Conservation (phyloP, 64 coral and sea anemone species). For the Acropora tenuis region DNA sequence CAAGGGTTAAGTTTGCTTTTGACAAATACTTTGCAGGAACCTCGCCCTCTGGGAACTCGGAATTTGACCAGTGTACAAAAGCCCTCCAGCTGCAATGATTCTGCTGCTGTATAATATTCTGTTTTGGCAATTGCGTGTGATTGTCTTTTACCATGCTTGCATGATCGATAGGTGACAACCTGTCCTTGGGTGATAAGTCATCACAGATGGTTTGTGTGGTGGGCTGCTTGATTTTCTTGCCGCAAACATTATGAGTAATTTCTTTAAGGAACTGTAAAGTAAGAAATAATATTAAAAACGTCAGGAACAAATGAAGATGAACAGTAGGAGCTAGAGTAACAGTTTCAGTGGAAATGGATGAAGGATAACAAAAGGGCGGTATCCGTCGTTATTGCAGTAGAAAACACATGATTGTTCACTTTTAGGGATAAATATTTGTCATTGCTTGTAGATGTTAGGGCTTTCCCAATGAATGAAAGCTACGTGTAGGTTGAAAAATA, state of each 20-base stretch:
- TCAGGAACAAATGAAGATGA: neutral
- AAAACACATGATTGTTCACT: neutral
- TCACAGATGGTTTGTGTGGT: neutral
- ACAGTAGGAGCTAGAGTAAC: neutral
- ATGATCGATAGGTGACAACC: constrained; percentile 42
- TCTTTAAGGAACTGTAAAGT: constrained; percentile 17
- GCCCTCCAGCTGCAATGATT: constrained; percentile 29
- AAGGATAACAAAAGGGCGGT: neutral
- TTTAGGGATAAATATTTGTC: neutral
- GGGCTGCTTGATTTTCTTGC: constrained; percentile 5
- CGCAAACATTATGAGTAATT: neutral
- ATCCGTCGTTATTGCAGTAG: neutral
- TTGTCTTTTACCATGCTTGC: constrained; percentile 45
- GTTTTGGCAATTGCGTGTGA: constrained; percentile 16
- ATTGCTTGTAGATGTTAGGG: neutral
- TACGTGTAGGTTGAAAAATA: neutral
- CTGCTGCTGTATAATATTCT: constrained; percentile 17
- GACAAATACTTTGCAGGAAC: constrained; percentile 47
- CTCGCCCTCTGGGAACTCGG: constrained; percentile 31
- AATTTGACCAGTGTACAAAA: constrained; percentile 52
- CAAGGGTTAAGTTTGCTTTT: constrained; percentile 36
- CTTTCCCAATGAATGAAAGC: neutral
- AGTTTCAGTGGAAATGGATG: neutral
- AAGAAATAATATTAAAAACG: neutral
- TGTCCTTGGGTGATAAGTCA: constrained; percentile 6